Percentiles rank a stretch among this genome's conserved stretches.
phyloP scores from a whole-genome alignment of 1,140 invertebrate species.

The Adelges cooleyi region DNA sequence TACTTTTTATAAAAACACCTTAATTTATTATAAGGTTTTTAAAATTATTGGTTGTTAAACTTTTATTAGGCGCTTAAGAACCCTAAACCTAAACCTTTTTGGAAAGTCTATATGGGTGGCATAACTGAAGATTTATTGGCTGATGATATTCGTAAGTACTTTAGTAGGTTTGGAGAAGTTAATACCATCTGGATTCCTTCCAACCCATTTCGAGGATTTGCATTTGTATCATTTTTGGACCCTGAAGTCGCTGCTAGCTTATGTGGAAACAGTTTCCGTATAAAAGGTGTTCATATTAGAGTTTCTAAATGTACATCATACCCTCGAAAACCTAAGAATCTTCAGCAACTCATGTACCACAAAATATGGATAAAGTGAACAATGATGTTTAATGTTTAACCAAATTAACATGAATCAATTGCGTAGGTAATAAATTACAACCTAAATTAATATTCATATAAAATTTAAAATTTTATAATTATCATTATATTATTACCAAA shows the following conservation, averaged over 20 bases:
- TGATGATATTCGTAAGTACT: conserved; percentile 87
- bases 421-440: conserved; percentile 57
- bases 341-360: conserved; percentile 37
- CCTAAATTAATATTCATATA: too few species aligned
- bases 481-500: too few species aligned
- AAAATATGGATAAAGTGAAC: too few species aligned
- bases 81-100: conserved; percentile 74
- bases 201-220: conserved; percentile 79
- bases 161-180: conserved; percentile 89
- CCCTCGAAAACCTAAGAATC: conserved; percentile 46
- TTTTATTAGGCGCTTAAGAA: conserved; percentile 56
- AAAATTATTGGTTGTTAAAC: not conserved
- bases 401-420: too few species aligned
- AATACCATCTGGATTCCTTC: conserved; percentile 93
- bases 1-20: too few species aligned
- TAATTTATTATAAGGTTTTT: not conserved
- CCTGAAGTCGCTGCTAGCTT: conserved; percentile 85
- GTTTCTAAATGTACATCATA: conserved; percentile 92
- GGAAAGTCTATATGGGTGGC: conserved; percentile 92
- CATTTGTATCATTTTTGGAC: conserved; percentile 91
- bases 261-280: conserved; percentile 95
- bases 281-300: conserved; percentile 87
- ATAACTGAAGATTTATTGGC: conserved; percentile 83
- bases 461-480: too few species aligned
- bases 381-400: too few species aligned